Evolutionary conservation across 2,888 invertebrate species (phyloP).

Genomic region (Polymixis flavicincta): DNA sequence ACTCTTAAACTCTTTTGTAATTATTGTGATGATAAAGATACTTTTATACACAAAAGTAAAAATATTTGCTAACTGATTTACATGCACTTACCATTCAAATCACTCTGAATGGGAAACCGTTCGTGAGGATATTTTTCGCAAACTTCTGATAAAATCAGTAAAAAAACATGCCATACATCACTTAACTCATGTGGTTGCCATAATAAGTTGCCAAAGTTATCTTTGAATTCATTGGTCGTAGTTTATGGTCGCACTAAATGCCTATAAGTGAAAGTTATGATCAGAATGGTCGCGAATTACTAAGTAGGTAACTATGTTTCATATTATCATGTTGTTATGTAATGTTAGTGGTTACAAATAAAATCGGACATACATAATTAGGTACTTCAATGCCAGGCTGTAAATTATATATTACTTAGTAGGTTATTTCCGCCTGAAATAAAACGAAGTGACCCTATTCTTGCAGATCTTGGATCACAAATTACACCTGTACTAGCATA

Average conservation of each 20-base stretch:
- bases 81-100: conserved; percentile 3
- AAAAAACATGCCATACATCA: conserved; percentile 20
- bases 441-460: background rate
- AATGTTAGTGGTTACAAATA: conserved; percentile 28
- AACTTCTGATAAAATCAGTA: conserved; percentile 26
- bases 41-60: background rate
- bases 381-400: background rate
- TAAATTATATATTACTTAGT: background rate
- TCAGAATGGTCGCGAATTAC: conserved; percentile 37
- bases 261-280: conserved; percentile 49
- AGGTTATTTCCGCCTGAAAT: background rate
- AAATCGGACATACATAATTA: conserved; percentile 23
- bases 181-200: conserved; percentile 27
- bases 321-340: conserved; percentile 29
- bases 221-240: conserved; percentile 27
- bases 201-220: conserved; percentile 47
- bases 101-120: conserved; percentile 32
- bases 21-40: background rate
- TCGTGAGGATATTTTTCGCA: conserved; percentile 30
- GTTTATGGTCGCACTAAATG: conserved; percentile 18
- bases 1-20: background rate
- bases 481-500: background rate
- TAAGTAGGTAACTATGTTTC: conserved; percentile 30
- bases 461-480: background rate
- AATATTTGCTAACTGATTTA: background rate